A percentile compares a stretch with the other conserved stretches of the same genome.
phyloP scores from a whole-genome alignment of 2,113 vertebrate genomes.

The Caranx ignobilis region DNA sequence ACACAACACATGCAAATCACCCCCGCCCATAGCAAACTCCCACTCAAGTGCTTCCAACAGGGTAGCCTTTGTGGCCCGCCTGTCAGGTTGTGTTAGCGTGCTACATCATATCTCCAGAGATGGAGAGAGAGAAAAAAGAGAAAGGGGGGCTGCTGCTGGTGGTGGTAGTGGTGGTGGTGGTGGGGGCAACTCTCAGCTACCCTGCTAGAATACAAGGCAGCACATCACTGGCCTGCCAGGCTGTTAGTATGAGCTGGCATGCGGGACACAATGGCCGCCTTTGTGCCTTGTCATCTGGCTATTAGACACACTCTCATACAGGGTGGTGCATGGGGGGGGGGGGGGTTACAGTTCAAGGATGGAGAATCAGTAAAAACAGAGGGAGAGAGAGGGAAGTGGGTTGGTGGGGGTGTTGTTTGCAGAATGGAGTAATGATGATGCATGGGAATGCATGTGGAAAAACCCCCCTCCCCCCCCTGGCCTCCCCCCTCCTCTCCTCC shows the following conservation, averaged over 20 bases:
- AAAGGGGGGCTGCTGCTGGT: neutral
- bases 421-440: slow-evolving; percentile 57
- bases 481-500: slow-evolving; percentile 32
- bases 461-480: slow-evolving; percentile 4
- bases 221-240: slow-evolving; percentile 75
- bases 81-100: slow-evolving; percentile 86
- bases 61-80: slow-evolving; percentile 83
- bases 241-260: slow-evolving; percentile 79
- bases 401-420: slow-evolving; percentile 3
- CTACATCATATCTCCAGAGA: slow-evolving; percentile 79
- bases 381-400: neutral
- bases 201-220: slow-evolving; percentile 78
- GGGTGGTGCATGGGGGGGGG: neutral
- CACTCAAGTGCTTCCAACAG: slow-evolving; percentile 65
- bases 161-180: neutral
- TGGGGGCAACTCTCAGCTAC: slow-evolving; percentile 55
- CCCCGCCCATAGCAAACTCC: slow-evolving; percentile 57
- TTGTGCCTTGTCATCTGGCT: slow-evolving; percentile 85
- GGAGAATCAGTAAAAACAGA: slow-evolving; percentile 71
- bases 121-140: slow-evolving; percentile 20
- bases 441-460: slow-evolving; percentile 57
- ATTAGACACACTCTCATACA: slow-evolving; percentile 74
- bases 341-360: slow-evolving; percentile 52
- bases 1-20: slow-evolving; percentile 70
- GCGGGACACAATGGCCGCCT: slow-evolving; percentile 84